These are phyloP conservation scores for Xenopus tropicalis DNA, from an alignment of 2,113 vertebrate species.

Conservation along the genomic window UCB_Xtro_10.0 CM004447.2:29478001-29478500, in stretches of 20 bases:
- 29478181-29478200: conserved; percentile 39
- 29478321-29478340: not conserved
- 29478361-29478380: not conserved
- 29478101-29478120: conserved; percentile 12
- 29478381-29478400: not conserved
- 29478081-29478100: no score
- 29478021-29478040: no score
- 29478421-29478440: no score
- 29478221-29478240: conserved; percentile 28
- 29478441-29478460: no score
- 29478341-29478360: not conserved
- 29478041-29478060: no score
- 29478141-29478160: conserved; percentile 23
- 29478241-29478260: conserved; percentile 27
- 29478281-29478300: conserved; percentile 7
- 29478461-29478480: no score
- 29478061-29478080: no score
- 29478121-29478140: conserved; percentile 17
- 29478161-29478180: conserved; percentile 28
- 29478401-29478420: no score
- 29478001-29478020: no score
- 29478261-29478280: conserved; percentile 11
- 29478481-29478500: no score
- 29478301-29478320: conserved; percentile 5
- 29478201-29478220: conserved; percentile 39